phyloP scores from a whole-genome alignment of 2,888 invertebrate species.

The Scotopteryx bipunctaria region DNA sequence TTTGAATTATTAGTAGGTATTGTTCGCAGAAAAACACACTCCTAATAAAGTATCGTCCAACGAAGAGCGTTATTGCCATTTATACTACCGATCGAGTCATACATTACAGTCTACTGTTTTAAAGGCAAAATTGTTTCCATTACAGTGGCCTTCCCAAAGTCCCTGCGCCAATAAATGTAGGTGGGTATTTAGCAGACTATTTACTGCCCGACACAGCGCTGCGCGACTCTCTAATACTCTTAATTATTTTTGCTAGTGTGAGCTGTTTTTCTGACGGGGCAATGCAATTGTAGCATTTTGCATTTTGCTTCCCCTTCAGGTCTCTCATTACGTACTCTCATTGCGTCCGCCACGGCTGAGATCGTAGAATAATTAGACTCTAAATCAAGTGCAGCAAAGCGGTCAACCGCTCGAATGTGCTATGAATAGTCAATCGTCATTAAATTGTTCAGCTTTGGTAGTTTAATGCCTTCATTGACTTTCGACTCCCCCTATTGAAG shows the following conservation, averaged over 20 bases:
- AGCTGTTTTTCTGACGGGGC: slow-evolving; percentile 80
- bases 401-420: slow-evolving; percentile 79
- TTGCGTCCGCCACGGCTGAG: slow-evolving; percentile 72
- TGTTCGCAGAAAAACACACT: slow-evolving; percentile 5
- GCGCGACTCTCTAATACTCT: slow-evolving; percentile 78
- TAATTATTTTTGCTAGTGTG: slow-evolving; percentile 82
- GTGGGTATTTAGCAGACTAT: slow-evolving; percentile 80
- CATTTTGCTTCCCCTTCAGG: slow-evolving; percentile 58
- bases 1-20: neutral
- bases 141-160: slow-evolving; percentile 67
- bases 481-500: slow-evolving; percentile 30
- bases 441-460: slow-evolving; percentile 81
- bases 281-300: slow-evolving; percentile 80
- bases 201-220: slow-evolving; percentile 77
- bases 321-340: slow-evolving; percentile 74
- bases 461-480: slow-evolving; percentile 59
- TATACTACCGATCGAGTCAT: slow-evolving; percentile 41
- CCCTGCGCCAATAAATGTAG: slow-evolving; percentile 77
- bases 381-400: slow-evolving; percentile 80
- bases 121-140: slow-evolving; percentile 78
- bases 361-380: slow-evolving; percentile 80
- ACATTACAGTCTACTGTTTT: slow-evolving; percentile 63
- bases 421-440: slow-evolving; percentile 83
- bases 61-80: slow-evolving; percentile 22
- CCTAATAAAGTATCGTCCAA: slow-evolving; percentile 19